phyloP scores from a whole-genome alignment of 2,888 invertebrate genomes.

The Pocota personata region DNA sequence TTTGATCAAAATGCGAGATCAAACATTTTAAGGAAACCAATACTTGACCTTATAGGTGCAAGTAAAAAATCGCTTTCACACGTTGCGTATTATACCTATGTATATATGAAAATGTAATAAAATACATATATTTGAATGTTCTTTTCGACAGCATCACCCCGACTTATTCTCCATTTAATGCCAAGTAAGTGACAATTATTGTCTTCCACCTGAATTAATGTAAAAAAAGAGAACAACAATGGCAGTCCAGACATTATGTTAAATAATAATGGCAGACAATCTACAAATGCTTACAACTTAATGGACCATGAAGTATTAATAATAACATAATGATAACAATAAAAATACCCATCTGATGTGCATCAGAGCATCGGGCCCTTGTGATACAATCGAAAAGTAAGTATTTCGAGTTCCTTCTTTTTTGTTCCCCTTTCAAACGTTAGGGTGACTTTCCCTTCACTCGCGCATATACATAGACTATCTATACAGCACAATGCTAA shows the following conservation, averaged over 20 bases:
- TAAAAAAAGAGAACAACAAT: slow-evolving; percentile 30
- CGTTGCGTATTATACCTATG: too few relatives aligned
- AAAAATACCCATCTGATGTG: slow-evolving; percentile 51
- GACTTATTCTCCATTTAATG: slow-evolving; percentile 7
- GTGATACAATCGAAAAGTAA: slow-evolving; percentile 21
- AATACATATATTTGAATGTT: slow-evolving; percentile 13
- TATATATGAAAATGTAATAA: too few relatives aligned
- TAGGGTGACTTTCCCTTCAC: slow-evolving; percentile 7
- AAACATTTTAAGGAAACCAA: too few relatives aligned
- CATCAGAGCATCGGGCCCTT: slow-evolving; percentile 25
- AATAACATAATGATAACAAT: slow-evolving; percentile 52
- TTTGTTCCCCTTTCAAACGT: background rate
- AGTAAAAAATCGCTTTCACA: too few relatives aligned
- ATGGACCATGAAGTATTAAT: slow-evolving; percentile 57
- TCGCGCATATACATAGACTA: background rate
- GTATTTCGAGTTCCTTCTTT: background rate
- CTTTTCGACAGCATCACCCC: slow-evolving; percentile 12
- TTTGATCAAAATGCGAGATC: too few relatives aligned
- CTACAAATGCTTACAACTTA: slow-evolving; percentile 36
- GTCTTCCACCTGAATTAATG: slow-evolving; percentile 49
- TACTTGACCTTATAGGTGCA: too few relatives aligned
- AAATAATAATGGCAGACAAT: slow-evolving; percentile 42
- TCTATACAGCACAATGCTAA: background rate
- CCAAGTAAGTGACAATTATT: slow-evolving; percentile 44
- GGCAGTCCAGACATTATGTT: slow-evolving; percentile 3